A percentile compares a stretch with the other conserved stretches of the same genome.
These are phyloP conservation scores for Numenius phaeopus DNA, from an alignment of 2,797 vertebrate species.

Conservation along the genomic window DNA sequence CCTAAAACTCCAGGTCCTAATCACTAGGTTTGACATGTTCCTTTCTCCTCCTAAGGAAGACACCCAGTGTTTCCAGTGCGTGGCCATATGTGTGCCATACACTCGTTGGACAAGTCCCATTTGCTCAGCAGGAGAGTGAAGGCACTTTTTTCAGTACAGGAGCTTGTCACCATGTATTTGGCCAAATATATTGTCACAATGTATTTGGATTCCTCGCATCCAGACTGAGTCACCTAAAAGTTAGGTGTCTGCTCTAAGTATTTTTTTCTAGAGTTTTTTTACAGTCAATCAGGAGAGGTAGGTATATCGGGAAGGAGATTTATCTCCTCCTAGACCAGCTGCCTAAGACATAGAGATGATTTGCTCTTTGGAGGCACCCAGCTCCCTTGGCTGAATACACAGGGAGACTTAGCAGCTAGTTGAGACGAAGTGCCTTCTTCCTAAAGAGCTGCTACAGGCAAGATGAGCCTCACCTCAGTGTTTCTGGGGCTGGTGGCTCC, in stretches of 20 bases:
- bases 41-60: slow-evolving; percentile 16
- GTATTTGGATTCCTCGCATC: neutral
- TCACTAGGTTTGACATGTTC: neutral
- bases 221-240: neutral
- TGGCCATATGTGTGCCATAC: neutral
- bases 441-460: neutral
- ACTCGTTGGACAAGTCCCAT: slow-evolving; percentile 17
- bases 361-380: neutral
- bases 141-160: neutral
- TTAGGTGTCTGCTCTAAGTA: neutral
- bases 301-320: neutral
- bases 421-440: neutral
- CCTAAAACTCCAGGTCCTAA: slow-evolving; percentile 35
- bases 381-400: neutral
- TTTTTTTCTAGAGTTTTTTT: neutral
- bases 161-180: neutral
- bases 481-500: neutral
- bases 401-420: neutral
- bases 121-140: neutral
- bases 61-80: neutral
- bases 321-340: neutral
- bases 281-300: neutral
- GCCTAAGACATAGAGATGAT: neutral
- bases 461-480: neutral
- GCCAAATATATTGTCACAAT: neutral